These are phyloP conservation scores for Pseudococcus jackbeardsleyi DNA, from an alignment of 2,888 invertebrate species.

Conservation along the genomic window DNA sequence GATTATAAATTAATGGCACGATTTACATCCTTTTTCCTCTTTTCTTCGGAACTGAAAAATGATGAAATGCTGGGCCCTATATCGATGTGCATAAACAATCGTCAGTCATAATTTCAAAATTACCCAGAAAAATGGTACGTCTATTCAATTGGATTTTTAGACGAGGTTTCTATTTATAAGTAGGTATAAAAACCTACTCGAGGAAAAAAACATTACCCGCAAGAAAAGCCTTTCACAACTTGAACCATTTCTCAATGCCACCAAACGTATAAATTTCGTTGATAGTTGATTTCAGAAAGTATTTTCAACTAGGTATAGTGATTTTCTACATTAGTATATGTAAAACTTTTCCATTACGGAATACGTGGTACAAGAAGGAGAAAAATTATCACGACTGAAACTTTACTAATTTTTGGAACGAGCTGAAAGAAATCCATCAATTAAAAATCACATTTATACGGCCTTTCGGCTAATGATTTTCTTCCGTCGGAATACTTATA, in stretches of 20 bases:
- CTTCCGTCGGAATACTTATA: neutral
- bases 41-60: neutral
- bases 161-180: neutral
- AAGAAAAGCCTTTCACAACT: neutral
- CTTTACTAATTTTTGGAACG: neutral
- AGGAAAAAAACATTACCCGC: neutral
- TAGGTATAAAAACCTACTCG: neutral
- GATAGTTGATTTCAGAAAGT: constrained; percentile 7
- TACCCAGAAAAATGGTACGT: neutral
- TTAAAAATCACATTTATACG: neutral
- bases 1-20: neutral
- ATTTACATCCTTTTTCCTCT: neutral
- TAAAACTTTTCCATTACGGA: neutral
- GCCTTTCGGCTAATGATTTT: neutral
- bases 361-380: neutral
- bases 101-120: neutral
- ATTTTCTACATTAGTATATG: neutral
- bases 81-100: neutral
- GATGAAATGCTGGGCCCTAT: neutral
- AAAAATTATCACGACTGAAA: neutral
- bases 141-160: neutral
- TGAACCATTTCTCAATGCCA: neutral
- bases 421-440: neutral
- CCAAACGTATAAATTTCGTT: constrained; percentile 7
- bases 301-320: neutral